Conservation (phyloP, 1,140 invertebrate genomes). For the Brachionus plicatilis region DNA sequence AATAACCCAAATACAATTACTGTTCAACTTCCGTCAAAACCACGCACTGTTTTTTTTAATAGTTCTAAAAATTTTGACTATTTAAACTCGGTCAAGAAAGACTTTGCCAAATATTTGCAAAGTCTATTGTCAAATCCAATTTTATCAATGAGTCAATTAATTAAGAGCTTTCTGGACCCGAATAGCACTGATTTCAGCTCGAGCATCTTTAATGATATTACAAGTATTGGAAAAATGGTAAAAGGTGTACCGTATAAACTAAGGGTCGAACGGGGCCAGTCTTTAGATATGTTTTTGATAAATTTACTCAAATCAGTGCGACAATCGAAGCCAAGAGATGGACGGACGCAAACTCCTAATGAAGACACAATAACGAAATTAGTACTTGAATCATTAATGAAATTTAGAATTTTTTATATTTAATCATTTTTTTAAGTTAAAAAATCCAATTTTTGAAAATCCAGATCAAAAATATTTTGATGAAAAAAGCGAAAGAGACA, state of each 20-base stretch:
- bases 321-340: background rate
- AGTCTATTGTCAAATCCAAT: slow-evolving; percentile 34
- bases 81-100: slow-evolving; percentile 14
- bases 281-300: slow-evolving; percentile 16
- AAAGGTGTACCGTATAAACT: slow-evolving; percentile 34
- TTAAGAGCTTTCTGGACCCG: slow-evolving; percentile 27
- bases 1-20: slow-evolving; percentile 1
- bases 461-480: background rate
- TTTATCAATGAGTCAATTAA: slow-evolving; percentile 28
- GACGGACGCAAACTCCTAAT: background rate
- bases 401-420: background rate
- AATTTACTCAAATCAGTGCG: background rate
- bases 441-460: background rate
- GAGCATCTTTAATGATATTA: slow-evolving; percentile 37
- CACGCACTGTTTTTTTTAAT: slow-evolving; percentile 4
- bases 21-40: slow-evolving; percentile 18
- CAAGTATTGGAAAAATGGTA: slow-evolving; percentile 36
- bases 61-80: slow-evolving; percentile 37
- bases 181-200: slow-evolving; percentile 35
- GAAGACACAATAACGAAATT: background rate
- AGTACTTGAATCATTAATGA: background rate
- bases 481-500: background rate
- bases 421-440: background rate
- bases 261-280: slow-evolving; percentile 34
- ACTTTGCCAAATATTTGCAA: slow-evolving; percentile 40